Conservation (phyloP, 1,140 invertebrate species). For the Ganaspis sp. region DNA sequence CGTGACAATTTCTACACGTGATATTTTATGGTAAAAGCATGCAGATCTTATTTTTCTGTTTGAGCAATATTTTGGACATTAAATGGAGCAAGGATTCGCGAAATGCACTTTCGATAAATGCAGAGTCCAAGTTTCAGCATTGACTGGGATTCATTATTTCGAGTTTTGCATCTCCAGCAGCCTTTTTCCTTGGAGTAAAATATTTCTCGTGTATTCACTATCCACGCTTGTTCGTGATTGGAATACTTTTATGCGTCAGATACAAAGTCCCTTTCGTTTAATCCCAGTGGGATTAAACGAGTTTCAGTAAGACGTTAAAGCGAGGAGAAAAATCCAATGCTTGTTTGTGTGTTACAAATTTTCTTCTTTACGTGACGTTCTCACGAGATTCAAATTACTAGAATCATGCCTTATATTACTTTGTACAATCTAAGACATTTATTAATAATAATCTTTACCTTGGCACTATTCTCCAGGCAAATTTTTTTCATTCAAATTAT, state of each 20-base stretch:
- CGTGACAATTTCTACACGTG: too few relatives aligned
- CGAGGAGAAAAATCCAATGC: constrained; percentile 29
- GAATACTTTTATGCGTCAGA: constrained; percentile 66
- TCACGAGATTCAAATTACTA: constrained; percentile 1
- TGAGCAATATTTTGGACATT: not conserved
- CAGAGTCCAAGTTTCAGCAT: constrained; percentile 19
- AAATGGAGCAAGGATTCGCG: constrained; percentile 1
- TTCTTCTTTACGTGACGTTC: not conserved
- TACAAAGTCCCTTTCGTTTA: constrained; percentile 61
- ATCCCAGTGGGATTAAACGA: constrained; percentile 67
- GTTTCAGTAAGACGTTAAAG: constrained; percentile 63
- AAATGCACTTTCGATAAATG: not conserved
- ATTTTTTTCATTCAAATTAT: too few relatives aligned
- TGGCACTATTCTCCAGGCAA: not conserved
- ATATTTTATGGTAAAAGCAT: constrained; percentile 15
- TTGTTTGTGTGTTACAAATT: not conserved
- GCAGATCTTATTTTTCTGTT: not conserved
- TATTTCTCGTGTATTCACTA: constrained; percentile 54
- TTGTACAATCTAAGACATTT: not conserved
- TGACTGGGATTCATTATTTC: constrained; percentile 28
- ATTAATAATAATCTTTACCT: not conserved
- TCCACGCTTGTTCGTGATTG: constrained; percentile 59
- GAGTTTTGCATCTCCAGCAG: constrained; percentile 16
- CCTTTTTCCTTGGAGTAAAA: constrained; percentile 43
- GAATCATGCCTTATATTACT: not conserved